These are phyloP conservation scores for Podarcis muralis DNA, from an alignment of 2,113 vertebrate genomes.

Conservation along the genomic window DNA sequence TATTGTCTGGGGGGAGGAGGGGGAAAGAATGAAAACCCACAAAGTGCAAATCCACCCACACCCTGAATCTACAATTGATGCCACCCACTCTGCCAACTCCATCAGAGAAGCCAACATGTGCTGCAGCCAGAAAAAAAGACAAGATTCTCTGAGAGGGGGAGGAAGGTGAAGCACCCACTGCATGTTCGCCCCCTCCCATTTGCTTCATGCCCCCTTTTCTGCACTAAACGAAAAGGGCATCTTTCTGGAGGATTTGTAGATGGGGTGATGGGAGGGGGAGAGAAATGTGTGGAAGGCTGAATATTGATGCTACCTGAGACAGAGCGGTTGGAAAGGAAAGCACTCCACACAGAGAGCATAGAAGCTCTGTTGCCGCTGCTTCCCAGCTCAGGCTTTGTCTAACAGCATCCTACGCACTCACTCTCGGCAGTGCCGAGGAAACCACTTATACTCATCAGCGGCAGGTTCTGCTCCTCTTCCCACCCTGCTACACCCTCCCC, in stretches of 20 bases:
- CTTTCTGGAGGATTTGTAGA: not conserved
- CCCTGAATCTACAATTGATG: constrained; percentile 18
- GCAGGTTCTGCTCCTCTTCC: constrained; percentile 8
- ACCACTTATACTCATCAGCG: not conserved
- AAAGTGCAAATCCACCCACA: constrained; percentile 25
- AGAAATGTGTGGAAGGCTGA: not conserved
- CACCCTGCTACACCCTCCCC: not conserved
- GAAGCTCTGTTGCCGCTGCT: not conserved
- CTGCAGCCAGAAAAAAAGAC: not conserved
- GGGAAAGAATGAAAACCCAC: not conserved
- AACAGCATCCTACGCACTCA: not conserved
- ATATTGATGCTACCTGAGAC: not conserved
- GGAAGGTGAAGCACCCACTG: not conserved
- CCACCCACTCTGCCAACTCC: constrained; percentile 27
- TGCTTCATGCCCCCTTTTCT: not conserved
- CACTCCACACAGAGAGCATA: not conserved
- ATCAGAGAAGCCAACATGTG: constrained; percentile 25
- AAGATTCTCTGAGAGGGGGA: not conserved
- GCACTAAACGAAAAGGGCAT: not conserved
- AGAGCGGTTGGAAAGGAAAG: not conserved
- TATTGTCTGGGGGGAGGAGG: not conserved
- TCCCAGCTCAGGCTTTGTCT: constrained; percentile 14
- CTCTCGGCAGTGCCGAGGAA: not conserved
- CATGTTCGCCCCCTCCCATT: not conserved
- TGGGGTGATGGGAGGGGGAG: not conserved